Conservation (phyloP, 2,113 vertebrate species). For the Caracal caracal region DNA sequence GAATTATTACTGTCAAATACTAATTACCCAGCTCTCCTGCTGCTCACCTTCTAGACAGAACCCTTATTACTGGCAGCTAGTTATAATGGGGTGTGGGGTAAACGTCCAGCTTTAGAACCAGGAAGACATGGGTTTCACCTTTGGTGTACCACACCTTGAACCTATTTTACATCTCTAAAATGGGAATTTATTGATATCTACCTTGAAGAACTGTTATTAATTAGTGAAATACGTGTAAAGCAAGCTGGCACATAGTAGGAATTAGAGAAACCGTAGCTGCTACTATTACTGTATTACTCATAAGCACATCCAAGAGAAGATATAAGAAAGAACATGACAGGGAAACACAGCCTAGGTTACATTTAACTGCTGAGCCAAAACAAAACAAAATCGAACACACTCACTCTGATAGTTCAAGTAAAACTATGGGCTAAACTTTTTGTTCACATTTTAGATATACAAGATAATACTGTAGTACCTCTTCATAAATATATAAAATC, state of each 20-base stretch:
- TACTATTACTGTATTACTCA: slow-evolving; percentile 36
- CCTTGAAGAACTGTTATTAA: slow-evolving; percentile 33
- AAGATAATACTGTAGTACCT: not conserved
- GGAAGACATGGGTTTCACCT: slow-evolving; percentile 31
- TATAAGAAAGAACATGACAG: slow-evolving; percentile 17
- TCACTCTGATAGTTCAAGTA: not conserved
- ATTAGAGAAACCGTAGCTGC: slow-evolving; percentile 4
- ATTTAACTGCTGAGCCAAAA: slow-evolving; percentile 23
- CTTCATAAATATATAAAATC: slow-evolving; percentile 45
- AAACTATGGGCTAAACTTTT: not conserved
- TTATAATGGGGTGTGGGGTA: not conserved
- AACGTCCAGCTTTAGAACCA: not conserved
- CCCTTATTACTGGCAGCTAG: not conserved
- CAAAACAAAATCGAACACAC: slow-evolving; percentile 6
- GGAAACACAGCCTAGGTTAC: not conserved
- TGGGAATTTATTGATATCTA: slow-evolving; percentile 28
- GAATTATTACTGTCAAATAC: slow-evolving; percentile 32
- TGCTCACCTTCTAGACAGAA: slow-evolving; percentile 48
- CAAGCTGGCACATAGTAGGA: not conserved
- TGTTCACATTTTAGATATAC: slow-evolving; percentile 20
- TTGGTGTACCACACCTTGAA: not conserved
- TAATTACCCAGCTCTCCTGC: slow-evolving; percentile 19
- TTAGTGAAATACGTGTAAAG: slow-evolving; percentile 33
- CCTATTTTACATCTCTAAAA: slow-evolving; percentile 50
- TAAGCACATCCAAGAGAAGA: slow-evolving; percentile 40